Evolutionary conservation across 2,113 vertebrate species (phyloP).

Genomic region (Mastomys coucha): DNA sequence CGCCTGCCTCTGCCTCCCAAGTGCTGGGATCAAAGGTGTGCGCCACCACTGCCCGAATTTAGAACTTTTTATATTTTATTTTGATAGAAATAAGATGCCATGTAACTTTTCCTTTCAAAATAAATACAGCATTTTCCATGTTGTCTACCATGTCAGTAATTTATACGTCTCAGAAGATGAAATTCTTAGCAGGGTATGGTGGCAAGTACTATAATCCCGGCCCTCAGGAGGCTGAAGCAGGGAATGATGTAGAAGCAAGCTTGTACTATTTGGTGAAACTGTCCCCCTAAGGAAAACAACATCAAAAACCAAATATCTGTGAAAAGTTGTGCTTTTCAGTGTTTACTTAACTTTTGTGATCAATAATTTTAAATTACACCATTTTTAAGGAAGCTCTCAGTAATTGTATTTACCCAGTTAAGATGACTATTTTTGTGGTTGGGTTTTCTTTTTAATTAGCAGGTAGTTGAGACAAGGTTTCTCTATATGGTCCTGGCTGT

Average conservation of each 20-base stretch:
- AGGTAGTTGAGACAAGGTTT: background rate
- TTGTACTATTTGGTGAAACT: background rate
- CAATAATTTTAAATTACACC: background rate
- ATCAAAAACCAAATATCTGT: background rate
- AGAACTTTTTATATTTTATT: conserved; percentile 41
- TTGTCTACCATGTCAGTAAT: conserved; percentile 11
- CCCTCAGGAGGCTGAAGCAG: background rate
- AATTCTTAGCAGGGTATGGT: background rate
- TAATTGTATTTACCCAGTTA: background rate
- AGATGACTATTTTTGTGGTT: conserved; percentile 9
- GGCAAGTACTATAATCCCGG: background rate
- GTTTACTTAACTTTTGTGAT: conserved; percentile 19
- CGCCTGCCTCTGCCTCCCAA: too few species aligned
- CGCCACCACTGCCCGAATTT: too few species aligned
- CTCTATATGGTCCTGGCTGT: background rate
- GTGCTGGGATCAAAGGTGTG: too few species aligned
- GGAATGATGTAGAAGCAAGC: background rate
- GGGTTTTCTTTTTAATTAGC: background rate
- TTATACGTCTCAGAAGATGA: conserved; percentile 36
- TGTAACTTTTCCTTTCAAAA: conserved; percentile 10
- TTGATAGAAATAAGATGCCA: conserved; percentile 2
- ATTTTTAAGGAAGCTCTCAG: conserved; percentile 11
- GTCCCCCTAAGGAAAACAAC: background rate
- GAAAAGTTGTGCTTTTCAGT: background rate
- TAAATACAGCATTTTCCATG: conserved; percentile 10